Base-by-base conservation (phyloP, 2,113 vertebrate genomes). In the Sceloporus tristichus region DNA sequence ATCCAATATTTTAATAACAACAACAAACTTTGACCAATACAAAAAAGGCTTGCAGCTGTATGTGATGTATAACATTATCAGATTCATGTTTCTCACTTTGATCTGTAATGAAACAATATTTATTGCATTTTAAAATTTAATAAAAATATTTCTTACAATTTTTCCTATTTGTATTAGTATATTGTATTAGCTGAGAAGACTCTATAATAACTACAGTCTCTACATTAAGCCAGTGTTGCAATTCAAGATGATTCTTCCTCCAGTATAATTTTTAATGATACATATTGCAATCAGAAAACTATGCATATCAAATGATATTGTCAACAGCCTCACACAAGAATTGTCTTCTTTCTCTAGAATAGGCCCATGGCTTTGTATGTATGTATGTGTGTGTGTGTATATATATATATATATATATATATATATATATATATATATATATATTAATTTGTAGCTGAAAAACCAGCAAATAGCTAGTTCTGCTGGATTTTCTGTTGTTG, bases 61-160 rank as follows among this genome's bases (percentile, higher is more conserved):
- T 78, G 68, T 93, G 84, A 82, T 86, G 86, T 92, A 75, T 27
- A 62, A n/a, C 89, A 70, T 91, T 85, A 71, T 80, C 83, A 74
- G 71, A 80, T 89, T 78, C 48, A n/a, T 1, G 0, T 71, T 88
- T 91, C 87, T 88, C 82, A 66, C 0, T 89, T 91, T 77, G 85
- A 38, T 83, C 80, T 91, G 81, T 59, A 82, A 89, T 62, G 66
- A 62, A 82, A 83, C 23, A 62, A 76, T 81, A 82, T 75, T 53
- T 79, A 53, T 21, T 73, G 75, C 53, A 83, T 78, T 53, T 93
- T 92, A 74, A 83, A 92, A 89, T 86, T 54, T 75, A 94, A 95
- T 93, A 93, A 93, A 94, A 78, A 40, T 91, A 90, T 94, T 95
- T 94, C 87, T 94, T 95, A 94, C 53, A 68, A 91, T 90, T 94